phyloP scores from a whole-genome alignment of 2,797 vertebrate species.

The Argya squamiceps region DNA sequence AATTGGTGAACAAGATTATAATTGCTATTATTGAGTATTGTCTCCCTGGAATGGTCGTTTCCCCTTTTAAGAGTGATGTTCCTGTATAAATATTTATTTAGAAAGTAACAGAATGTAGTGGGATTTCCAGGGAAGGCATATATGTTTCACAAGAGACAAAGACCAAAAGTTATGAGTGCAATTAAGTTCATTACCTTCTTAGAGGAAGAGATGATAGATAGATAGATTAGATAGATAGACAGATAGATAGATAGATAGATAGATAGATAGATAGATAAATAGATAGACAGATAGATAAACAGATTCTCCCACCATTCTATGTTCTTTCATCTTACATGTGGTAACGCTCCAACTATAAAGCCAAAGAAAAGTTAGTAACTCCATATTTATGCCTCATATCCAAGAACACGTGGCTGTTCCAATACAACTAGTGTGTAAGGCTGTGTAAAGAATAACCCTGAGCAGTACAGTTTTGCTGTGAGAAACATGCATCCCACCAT shows the following conservation, averaged over 20 bases:
- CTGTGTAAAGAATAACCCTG: background rate
- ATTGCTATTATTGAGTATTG: background rate
- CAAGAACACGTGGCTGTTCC: background rate
- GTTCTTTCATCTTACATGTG: background rate
- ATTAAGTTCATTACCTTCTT: background rate
- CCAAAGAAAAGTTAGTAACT: background rate
- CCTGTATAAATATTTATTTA: background rate
- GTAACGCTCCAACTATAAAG: background rate
- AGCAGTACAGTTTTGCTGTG: background rate
- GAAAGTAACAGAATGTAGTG: background rate
- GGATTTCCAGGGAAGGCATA: background rate
- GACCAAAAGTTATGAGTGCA: background rate
- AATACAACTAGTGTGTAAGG: background rate
- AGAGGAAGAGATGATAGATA: background rate
- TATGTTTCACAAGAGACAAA: background rate
- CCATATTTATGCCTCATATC: background rate
- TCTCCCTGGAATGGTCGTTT: background rate
- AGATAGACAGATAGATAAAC: too few relatives aligned
- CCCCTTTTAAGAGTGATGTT: background rate
- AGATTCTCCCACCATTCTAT: background rate
- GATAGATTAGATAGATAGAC: too few relatives aligned
- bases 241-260: background rate
- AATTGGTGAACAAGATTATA: background rate
- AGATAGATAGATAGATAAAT: background rate
- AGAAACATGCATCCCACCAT: rapidly evolving